These are phyloP conservation scores for Kryptolebias marmoratus DNA, from an alignment of 2,113 vertebrate species.

Conservation along the genomic window DNA sequence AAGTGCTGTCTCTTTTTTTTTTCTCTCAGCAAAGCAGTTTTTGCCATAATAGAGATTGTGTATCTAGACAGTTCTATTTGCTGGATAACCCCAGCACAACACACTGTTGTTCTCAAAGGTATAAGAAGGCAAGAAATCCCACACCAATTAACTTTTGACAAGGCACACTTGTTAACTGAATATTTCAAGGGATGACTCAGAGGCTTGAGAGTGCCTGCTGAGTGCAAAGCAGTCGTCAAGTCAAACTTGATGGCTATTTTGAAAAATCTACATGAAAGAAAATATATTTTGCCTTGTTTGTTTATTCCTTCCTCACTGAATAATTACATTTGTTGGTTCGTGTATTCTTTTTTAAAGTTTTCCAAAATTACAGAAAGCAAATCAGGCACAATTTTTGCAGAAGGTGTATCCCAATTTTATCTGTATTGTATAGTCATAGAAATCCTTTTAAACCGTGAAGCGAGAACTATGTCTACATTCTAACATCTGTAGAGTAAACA, in stretches of 20 bases:
- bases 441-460: too few species aligned
- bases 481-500: too few species aligned
- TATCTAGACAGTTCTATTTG: background rate
- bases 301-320: background rate
- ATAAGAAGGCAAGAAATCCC: background rate
- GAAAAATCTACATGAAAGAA: background rate
- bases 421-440: too few species aligned
- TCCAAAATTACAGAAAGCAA: too few species aligned
- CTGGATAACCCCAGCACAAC: background rate
- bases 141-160: slow-evolving; percentile 1
- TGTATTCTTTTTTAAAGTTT: too few species aligned
- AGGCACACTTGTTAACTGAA: background rate
- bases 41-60: background rate
- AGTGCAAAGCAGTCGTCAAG: background rate
- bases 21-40: background rate
- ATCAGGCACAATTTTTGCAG: too few species aligned
- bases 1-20: background rate
- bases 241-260: background rate
- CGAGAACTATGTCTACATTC: too few species aligned
- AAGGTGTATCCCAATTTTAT: too few species aligned
- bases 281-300: background rate
- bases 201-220: background rate
- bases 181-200: background rate
- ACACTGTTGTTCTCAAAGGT: background rate
- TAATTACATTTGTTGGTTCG: too few species aligned